These are phyloP conservation scores for Trileptium ribeirensis DNA, from an alignment of 2,888 invertebrate genomes.

Conservation along the genomic window DNA sequence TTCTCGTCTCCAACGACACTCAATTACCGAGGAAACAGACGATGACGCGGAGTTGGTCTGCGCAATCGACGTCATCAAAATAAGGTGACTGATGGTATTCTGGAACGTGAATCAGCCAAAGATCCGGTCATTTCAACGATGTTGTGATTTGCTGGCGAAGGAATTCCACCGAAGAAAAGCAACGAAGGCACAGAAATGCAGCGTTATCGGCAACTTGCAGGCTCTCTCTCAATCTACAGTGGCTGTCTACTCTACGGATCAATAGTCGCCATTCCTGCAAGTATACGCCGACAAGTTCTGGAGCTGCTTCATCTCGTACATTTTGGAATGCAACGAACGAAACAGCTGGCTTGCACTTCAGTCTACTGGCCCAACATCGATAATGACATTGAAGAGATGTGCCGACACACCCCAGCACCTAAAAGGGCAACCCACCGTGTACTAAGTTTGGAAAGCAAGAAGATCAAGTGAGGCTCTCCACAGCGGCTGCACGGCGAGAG, in stretches of 20 bases:
- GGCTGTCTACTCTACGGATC: slow-evolving; percentile 30
- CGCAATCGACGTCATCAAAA: slow-evolving; percentile 2
- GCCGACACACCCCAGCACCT: too few relatives aligned
- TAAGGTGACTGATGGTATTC: not conserved
- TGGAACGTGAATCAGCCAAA: not conserved
- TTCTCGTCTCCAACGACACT: slow-evolving; percentile 17
- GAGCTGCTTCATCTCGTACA: not conserved
- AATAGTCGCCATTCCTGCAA: not conserved
- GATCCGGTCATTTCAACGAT: not conserved
- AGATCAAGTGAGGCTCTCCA: too few relatives aligned
- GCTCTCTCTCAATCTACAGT: slow-evolving; percentile 22
- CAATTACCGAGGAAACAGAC: slow-evolving; percentile 24
- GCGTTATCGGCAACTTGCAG: not conserved
- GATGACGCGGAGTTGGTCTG: not conserved
- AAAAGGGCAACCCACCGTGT: too few relatives aligned
- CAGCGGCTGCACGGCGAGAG: too few relatives aligned
- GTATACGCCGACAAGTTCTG: slow-evolving; percentile 2
- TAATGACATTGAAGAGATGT: slow-evolving; percentile 11
- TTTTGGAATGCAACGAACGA: slow-evolving; percentile 6
- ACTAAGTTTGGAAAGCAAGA: too few relatives aligned
- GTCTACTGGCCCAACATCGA: slow-evolving; percentile 18
- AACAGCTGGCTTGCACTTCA: not conserved
- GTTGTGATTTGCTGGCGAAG: not conserved
- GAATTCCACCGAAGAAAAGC: not conserved
- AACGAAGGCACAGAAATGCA: slow-evolving; percentile 1